A percentile compares a stretch with the other conserved stretches of the same genome.
Conservation (phyloP, 2,797 vertebrate species). For the Lepilemur ruficaudatus region DNA sequence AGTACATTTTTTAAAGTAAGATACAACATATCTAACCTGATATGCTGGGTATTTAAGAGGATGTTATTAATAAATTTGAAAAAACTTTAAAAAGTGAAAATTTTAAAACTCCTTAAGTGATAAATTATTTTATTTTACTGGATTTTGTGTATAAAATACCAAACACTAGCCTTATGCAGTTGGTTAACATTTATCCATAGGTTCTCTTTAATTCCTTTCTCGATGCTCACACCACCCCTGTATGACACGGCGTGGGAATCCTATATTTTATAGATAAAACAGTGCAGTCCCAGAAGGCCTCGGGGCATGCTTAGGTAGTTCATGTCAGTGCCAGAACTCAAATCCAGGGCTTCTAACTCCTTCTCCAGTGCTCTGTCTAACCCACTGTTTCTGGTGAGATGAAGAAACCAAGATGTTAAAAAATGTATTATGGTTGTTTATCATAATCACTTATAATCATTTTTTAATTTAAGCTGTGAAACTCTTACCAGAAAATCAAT, state of each 20-base stretch:
- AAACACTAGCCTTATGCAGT: neutral
- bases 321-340: neutral
- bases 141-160: neutral
- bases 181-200: neutral
- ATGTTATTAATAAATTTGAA: neutral
- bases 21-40: neutral
- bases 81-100: neutral
- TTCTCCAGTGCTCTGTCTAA: neutral
- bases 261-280: neutral
- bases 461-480: constrained; percentile 48
- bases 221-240: fast-evolving
- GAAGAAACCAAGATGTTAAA: neutral
- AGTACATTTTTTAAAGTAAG: neutral
- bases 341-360: too few species aligned
- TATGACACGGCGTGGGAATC: too few species aligned
- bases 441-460: constrained; percentile 49
- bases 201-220: neutral
- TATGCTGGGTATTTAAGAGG: neutral
- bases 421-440: constrained; percentile 35
- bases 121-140: neutral
- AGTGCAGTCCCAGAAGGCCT: fast-evolving
- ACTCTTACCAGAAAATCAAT: constrained; percentile 57
- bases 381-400: neutral
- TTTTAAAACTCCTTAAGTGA: neutral
- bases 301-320: neutral